Evolutionary conservation across 2,888 invertebrate genomes (phyloP), one percentile per base, ranked within the genome.

Genomic region (Sepioteuthis lessoniana): DNA sequence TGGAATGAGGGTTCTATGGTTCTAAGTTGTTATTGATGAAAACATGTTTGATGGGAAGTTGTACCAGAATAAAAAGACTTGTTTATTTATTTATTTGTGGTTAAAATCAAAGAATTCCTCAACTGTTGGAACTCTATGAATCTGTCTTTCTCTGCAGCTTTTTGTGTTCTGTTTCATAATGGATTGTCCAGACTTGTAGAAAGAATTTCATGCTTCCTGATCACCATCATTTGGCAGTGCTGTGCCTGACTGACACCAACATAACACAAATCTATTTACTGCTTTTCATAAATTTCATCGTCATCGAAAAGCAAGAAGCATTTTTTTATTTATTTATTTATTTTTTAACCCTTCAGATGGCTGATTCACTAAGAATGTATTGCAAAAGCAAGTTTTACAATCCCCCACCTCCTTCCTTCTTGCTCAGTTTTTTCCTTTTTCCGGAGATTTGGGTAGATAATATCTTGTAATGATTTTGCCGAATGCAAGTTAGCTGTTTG

Each of bases 61-160:
- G n/a, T 35, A 35, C 76, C n/a, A n/a, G 16, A 76, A 76, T 35
- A 76, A 76, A 76, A 76, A 13, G 13, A 10, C 0, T 76, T 76
- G 13, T n/a, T n/a, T 76, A 16, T 47, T 47, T 47, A 47, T 55
- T 55, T 55, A 55, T 55, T 76, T 76, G n/a, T 35, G 55, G n/a
- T 42, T 76, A n/a, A 76, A 76, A 76, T 76, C 76, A 76, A 76
- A 76, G 76, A n/a, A n/a, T 76, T 76, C 76, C n/a, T n/a, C 76
- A 35, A 76, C n/a, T 76, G n/a, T 76, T 76, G n/a, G n/a, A 35
- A 16, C 76, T 76, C 76, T n/a, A 35, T n/a, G 19, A 35, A 13
- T n/a, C 76, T 76, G n/a, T 76, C 76, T 76, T 76, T 25, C n/a
- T 76, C 76, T 4, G 76, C 16, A n/a, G n/a, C n/a, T n/a, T 76